phyloP scores from a whole-genome alignment of 92 coral and sea anemone species.

The Desmophyllum pertusum region DNA sequence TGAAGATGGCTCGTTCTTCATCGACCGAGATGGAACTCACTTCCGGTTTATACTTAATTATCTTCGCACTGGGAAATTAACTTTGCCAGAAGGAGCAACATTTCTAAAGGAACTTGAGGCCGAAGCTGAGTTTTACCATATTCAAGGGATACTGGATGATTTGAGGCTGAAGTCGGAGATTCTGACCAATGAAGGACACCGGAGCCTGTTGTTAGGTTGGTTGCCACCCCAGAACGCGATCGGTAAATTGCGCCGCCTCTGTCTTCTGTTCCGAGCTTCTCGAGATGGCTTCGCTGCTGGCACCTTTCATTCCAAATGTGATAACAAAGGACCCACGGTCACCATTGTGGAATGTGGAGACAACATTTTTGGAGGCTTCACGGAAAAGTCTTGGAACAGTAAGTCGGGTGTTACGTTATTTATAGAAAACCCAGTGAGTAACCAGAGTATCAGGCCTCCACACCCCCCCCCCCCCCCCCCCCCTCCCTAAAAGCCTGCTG shows the following conservation, averaged over 20 bases:
- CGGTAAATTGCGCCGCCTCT: not conserved
- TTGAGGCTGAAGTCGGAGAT: conserved; percentile 19
- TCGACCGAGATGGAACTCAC: conserved; percentile 80
- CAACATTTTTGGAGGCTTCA: conserved; percentile 58
- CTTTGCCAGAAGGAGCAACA: conserved; percentile 45
- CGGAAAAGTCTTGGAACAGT: conserved; percentile 43
- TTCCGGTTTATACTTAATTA: conserved; percentile 64
- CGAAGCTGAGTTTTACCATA: conserved; percentile 60
- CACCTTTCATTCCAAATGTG: conserved; percentile 40
- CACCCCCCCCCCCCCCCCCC: no score
- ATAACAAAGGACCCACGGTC: conserved; percentile 50
- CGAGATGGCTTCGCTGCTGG: conserved; percentile 42
- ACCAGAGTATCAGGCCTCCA: no score
- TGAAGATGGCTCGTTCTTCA: conserved; percentile 73
- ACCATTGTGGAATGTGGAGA: conserved; percentile 42
- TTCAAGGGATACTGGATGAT: conserved; percentile 36
- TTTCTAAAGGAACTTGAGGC: conserved; percentile 46
- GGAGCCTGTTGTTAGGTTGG: conserved; percentile 14
- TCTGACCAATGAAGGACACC: conserved; percentile 38
- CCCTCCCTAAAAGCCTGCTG: no score
- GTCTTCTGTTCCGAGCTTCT: conserved; percentile 34
- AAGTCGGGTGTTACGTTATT: not conserved
- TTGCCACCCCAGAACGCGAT: not conserved
- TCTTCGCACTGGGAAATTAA: conserved; percentile 56
- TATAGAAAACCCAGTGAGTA: not conserved